Evolutionary conservation across 2,113 vertebrate species (phyloP).

Genomic region (Tupaia tana): DNA sequence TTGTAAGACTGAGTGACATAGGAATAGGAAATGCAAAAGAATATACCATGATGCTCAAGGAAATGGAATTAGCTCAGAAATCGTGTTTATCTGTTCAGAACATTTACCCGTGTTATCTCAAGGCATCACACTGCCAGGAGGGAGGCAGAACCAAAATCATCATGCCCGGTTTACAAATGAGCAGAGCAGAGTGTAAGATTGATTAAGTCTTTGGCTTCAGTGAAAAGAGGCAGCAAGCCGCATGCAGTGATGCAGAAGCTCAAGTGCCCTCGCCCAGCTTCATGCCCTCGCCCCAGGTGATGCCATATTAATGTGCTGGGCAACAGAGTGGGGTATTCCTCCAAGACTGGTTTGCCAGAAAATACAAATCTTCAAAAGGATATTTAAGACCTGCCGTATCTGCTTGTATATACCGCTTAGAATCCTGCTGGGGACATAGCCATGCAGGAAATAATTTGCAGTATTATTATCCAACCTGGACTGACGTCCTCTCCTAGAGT

Average conservation of each 20-base stretch:
- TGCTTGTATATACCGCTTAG: not conserved
- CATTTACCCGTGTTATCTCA: not conserved
- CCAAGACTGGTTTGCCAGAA: constrained; percentile 8
- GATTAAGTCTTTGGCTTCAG: not conserved
- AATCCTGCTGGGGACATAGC: not conserved
- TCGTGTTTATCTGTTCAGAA: not conserved
- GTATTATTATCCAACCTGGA: not conserved
- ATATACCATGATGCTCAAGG: not conserved
- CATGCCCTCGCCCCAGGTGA: not conserved
- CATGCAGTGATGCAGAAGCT: fast-evolving
- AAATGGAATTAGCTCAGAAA: constrained; percentile 10
- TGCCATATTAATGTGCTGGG: not conserved
- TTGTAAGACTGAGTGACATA: not conserved
- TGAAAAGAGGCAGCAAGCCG: not conserved
- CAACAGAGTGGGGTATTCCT: not conserved
- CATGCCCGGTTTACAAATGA: not conserved
- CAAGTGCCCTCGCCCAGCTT: not conserved
- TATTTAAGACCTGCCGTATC: constrained; percentile 11
- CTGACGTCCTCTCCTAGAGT: not conserved
- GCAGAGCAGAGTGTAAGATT: not conserved
- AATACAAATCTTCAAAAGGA: not conserved
- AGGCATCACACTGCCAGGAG: not conserved
- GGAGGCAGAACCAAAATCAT: not conserved
- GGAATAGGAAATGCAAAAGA: not conserved
- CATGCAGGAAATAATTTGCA: not conserved